Evolutionary conservation across 2,888 invertebrate genomes (phyloP).

Genomic region (Amorpha juglandis): DNA sequence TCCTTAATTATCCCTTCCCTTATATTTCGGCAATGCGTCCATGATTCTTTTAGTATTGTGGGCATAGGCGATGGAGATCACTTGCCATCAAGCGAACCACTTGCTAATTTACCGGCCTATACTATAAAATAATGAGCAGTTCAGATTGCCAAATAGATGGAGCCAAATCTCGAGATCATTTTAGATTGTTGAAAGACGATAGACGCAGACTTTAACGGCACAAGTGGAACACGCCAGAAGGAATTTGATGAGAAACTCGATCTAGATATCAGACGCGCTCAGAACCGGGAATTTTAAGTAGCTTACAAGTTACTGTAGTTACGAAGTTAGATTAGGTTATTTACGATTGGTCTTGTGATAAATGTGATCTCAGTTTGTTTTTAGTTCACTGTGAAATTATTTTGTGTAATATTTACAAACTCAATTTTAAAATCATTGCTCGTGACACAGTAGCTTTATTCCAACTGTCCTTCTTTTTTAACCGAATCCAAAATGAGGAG

Average conservation of each 20-base stretch:
- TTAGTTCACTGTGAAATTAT: background rate
- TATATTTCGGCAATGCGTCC: too few relatives aligned
- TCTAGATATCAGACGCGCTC: conserved; percentile 15
- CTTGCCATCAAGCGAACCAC: too few relatives aligned
- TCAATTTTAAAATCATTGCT: background rate
- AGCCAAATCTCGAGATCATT: background rate
- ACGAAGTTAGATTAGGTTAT: conserved; percentile 15
- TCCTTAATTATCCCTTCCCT: too few relatives aligned
- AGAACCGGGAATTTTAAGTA: conserved; percentile 26
- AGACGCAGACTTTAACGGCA: conserved; percentile 4
- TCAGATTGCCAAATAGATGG: background rate
- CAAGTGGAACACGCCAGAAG: conserved; percentile 17
- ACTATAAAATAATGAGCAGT: too few relatives aligned
- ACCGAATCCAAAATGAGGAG: too few relatives aligned
- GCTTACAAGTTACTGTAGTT: conserved; percentile 21
- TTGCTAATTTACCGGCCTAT: too few relatives aligned
- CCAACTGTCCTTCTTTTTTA: background rate
- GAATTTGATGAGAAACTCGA: conserved; percentile 21
- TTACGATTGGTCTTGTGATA: conserved; percentile 16
- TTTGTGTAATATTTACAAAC: background rate
- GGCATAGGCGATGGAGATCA: too few relatives aligned
- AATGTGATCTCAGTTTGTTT: background rate
- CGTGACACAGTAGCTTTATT: background rate
- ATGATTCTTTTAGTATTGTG: too few relatives aligned
- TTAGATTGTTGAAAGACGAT: background rate